phyloP scores from a whole-genome alignment of 92 coral and sea anemone genomes.

The Palythoa grandiflora region DNA sequence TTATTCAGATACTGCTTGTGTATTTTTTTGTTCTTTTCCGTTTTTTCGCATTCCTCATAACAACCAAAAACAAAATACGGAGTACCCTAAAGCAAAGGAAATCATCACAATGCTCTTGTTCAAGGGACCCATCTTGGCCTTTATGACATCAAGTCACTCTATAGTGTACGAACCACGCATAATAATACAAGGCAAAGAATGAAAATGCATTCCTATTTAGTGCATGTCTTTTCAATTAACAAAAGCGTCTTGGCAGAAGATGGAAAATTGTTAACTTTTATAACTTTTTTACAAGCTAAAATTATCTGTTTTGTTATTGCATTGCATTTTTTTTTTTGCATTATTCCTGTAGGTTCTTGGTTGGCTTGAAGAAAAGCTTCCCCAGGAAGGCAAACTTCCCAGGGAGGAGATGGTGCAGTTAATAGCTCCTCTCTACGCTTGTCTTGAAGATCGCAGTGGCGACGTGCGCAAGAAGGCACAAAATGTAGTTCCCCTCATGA shows the following conservation, averaged over 20 bases:
- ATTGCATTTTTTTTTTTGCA: background rate
- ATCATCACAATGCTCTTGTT: background rate
- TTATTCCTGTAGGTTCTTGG: slow-evolving; percentile 75
- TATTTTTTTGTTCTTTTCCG: too few species aligned
- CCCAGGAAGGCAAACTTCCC: slow-evolving; percentile 79
- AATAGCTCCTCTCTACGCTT: slow-evolving; percentile 85
- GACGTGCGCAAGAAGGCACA: slow-evolving; percentile 98
- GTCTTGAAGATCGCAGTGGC: slow-evolving; percentile 95
- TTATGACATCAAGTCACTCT: too few species aligned
- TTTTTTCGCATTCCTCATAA: too few species aligned
- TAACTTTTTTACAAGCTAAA: background rate
- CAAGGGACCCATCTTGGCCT: too few species aligned
- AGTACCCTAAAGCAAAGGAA: background rate
- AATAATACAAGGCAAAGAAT: too few species aligned
- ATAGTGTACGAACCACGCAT: too few species aligned
- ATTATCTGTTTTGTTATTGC: background rate
- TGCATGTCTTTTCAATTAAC: too few species aligned
- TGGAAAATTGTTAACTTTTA: too few species aligned
- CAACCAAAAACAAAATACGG: too few species aligned
- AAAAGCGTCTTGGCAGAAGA: too few species aligned
- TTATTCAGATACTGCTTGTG: too few species aligned
- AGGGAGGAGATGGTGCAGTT: slow-evolving; percentile 65
- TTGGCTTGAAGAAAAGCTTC: slow-evolving; percentile 96
- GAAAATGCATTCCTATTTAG: too few species aligned
- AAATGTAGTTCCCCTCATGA: slow-evolving; percentile 86